phyloP scores from a whole-genome alignment of 2,797 vertebrate genomes.

The Crypturellus tataupa region DNA sequence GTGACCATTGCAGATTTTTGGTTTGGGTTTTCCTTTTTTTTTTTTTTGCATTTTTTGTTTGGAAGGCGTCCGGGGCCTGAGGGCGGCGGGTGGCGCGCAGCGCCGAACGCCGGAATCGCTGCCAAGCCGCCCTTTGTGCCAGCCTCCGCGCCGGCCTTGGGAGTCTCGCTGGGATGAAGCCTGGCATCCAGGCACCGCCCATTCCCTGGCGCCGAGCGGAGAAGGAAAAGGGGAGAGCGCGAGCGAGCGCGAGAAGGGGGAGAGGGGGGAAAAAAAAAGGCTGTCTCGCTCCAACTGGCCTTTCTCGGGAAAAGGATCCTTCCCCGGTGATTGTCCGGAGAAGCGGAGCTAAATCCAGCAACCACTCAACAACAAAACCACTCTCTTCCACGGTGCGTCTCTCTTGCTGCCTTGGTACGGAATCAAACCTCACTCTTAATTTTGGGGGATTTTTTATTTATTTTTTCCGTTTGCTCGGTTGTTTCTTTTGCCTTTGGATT shows the following conservation, averaged over 20 bases:
- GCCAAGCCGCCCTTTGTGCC: slow-evolving; percentile 80
- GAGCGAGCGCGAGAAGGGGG: slow-evolving; percentile 66
- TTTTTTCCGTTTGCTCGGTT: background rate
- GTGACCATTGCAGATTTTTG: background rate
- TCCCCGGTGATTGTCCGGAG: slow-evolving; percentile 75
- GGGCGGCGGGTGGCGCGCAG: slow-evolving; percentile 15
- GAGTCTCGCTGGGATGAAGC: slow-evolving; percentile 76
- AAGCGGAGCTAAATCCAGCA: slow-evolving; percentile 75
- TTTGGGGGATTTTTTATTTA: background rate
- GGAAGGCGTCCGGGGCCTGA: background rate
- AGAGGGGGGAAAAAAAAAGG: slow-evolving; percentile 34
- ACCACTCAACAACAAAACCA: slow-evolving; percentile 69
- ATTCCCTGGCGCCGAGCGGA: slow-evolving; percentile 79
- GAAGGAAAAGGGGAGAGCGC: slow-evolving; percentile 74
- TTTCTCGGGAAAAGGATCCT: slow-evolving; percentile 76
- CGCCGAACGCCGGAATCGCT: slow-evolving; percentile 74
- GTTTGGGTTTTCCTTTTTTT: background rate
- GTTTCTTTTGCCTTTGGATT: slow-evolving; percentile 55
- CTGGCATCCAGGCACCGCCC: slow-evolving; percentile 81
- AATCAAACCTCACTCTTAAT: slow-evolving; percentile 69
- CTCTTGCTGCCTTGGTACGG: slow-evolving; percentile 75
- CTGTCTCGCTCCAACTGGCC: slow-evolving; percentile 78
- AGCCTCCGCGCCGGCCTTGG: slow-evolving; percentile 76
- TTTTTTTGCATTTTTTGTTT: background rate
- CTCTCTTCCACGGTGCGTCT: slow-evolving; percentile 73